A percentile compares a stretch with the other conserved stretches of the same genome.
These are phyloP conservation scores for Brachionus sp. DNA, from an alignment of 1,140 invertebrate genomes.

Conservation along the genomic window DNA sequence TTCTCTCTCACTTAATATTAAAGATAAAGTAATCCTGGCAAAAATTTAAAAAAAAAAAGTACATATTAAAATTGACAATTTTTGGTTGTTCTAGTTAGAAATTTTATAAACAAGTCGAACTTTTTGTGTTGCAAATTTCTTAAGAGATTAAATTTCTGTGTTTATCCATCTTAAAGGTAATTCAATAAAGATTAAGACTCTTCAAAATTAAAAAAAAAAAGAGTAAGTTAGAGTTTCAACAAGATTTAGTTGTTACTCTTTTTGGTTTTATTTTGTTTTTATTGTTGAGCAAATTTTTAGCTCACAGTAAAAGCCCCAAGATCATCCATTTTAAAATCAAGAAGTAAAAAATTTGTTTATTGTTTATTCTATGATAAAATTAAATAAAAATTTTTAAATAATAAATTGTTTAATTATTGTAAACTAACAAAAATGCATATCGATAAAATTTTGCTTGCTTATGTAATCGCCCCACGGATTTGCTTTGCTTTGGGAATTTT, in stretches of 20 bases:
- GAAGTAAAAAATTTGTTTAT: constrained; percentile 22
- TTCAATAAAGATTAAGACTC: constrained; percentile 23
- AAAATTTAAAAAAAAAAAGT: background rate
- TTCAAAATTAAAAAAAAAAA: background rate
- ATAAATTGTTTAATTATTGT: constrained; percentile 1
- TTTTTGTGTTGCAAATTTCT: background rate
- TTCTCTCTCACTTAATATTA: background rate
- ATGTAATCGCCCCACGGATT: constrained; percentile 42
- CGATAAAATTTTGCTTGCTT: constrained; percentile 38
- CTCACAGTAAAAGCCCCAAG: background rate
- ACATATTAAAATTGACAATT: background rate
- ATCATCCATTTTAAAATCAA: background rate
- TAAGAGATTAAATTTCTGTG: constrained; percentile 36
- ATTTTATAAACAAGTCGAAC: constrained; percentile 28
- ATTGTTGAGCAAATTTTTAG: background rate
- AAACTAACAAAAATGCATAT: constrained; percentile 44
- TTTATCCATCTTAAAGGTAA: constrained; percentile 42
- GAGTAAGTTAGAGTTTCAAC: constrained; percentile 13
- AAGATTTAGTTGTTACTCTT: background rate
- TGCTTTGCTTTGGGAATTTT: background rate
- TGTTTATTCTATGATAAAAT: constrained; percentile 2
- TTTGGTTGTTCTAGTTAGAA: background rate
- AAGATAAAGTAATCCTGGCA: background rate
- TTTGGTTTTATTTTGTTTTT: background rate
- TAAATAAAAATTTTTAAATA: background rate